These are phyloP conservation scores for Toxotes jaculatrix DNA, from an alignment of 2,113 vertebrate genomes.

Conservation along the genomic window DNA sequence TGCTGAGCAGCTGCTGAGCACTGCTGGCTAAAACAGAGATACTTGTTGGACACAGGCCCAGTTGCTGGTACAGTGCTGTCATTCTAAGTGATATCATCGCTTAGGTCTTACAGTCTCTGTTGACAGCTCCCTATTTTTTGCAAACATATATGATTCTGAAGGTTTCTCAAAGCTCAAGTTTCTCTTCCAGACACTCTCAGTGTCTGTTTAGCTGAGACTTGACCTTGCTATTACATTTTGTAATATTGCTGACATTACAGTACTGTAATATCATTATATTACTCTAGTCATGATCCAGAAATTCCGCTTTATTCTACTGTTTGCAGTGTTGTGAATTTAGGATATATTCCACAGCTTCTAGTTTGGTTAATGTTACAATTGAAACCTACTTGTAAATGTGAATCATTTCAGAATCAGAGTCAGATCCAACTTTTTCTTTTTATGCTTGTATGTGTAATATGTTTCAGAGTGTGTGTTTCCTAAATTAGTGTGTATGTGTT, in stretches of 20 bases:
- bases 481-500: constrained; percentile 5
- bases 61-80: not conserved
- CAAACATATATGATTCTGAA: not conserved
- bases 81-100: constrained; percentile 9
- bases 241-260: not conserved
- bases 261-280: not conserved
- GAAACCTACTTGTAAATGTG: not conserved
- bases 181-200: not conserved
- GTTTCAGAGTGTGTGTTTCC: not conserved
- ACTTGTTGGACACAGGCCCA: not conserved
- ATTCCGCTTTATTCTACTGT: not conserved
- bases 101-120: not conserved
- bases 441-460: not conserved
- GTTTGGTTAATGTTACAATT: constrained; percentile 9
- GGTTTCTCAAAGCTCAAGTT: not conserved
- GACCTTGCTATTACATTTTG: not conserved
- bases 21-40: constrained; percentile 16
- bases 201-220: not conserved
- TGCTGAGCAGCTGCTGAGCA: constrained; percentile 34
- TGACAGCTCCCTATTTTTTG: not conserved
- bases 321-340: not conserved
- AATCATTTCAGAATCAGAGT: not conserved
- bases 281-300: too few relatives aligned
- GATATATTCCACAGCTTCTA: not conserved
- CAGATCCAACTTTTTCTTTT: not conserved